A percentile compares a stretch with the other conserved stretches of the same genome.
These are phyloP conservation scores for Drosophila ohnishii DNA, from an alignment of 1,140 invertebrate species.

Conservation along the genomic window DNA sequence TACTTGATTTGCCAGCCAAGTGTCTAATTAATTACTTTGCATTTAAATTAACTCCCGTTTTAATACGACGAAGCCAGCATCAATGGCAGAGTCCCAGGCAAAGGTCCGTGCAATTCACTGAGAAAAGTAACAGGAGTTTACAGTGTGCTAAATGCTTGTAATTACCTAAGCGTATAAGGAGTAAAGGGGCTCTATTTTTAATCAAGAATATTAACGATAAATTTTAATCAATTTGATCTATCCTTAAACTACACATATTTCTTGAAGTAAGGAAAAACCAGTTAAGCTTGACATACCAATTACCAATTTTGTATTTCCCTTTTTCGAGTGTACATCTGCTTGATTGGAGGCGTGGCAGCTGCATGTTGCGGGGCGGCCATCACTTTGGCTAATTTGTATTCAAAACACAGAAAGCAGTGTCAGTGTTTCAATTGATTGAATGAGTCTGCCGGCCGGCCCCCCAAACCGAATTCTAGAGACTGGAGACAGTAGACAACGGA, in stretches of 20 bases:
- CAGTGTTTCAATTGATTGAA: constrained; percentile 75
- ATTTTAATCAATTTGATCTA: no score
- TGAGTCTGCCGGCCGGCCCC: constrained; percentile 39
- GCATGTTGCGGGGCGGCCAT: constrained; percentile 59
- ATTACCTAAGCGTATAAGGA: neutral
- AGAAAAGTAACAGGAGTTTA: neutral
- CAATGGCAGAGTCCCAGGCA: constrained; percentile 25
- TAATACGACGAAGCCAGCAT: constrained; percentile 42
- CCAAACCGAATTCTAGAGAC: constrained; percentile 5
- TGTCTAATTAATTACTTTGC: constrained; percentile 80
- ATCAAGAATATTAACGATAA: neutral
- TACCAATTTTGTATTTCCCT: neutral
- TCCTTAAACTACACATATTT: neutral
- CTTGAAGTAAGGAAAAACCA: neutral
- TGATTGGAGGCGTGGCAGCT: constrained; percentile 67
- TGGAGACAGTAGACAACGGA: neutral
- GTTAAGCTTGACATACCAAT: neutral
- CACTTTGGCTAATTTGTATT: constrained; percentile 79
- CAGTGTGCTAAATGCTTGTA: neutral
- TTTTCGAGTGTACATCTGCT: constrained; percentile 23
- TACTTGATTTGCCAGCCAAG: constrained; percentile 49
- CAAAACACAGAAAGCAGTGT: constrained; percentile 66
- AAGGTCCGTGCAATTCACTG: neutral
- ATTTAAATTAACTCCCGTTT: constrained; percentile 76
- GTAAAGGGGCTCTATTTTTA: neutral